phyloP scores from a whole-genome alignment of 1,140 invertebrate genomes.

The Lethrus apterus region DNA sequence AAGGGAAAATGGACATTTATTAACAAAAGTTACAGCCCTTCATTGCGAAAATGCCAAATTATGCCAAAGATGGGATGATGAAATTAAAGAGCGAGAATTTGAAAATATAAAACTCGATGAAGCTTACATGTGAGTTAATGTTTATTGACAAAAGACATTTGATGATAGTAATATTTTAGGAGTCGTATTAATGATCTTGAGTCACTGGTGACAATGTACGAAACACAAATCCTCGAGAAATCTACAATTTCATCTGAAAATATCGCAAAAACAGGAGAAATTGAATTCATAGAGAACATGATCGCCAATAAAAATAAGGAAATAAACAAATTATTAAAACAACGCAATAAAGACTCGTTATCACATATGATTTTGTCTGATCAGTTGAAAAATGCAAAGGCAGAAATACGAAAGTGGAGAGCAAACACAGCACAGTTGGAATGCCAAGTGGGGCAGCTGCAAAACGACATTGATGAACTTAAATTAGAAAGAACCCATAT shows the following conservation, averaged over 20 bases:
- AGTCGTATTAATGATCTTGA: not conserved
- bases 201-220: not conserved
- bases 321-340: not conserved
- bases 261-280: not conserved
- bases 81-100: not conserved
- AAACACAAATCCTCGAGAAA: not conserved
- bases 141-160: too few species aligned
- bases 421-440: slow-evolving; percentile 1
- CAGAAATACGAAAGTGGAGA: slow-evolving; percentile 1
- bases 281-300: slow-evolving; percentile 3
- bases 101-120: not conserved
- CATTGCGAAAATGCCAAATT: slow-evolving; percentile 1
- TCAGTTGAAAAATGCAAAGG: not conserved
- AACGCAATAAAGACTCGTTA: not conserved
- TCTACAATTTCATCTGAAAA: not conserved
- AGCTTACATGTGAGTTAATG: not conserved
- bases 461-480: not conserved
- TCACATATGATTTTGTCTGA: not conserved
- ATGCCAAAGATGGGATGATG: slow-evolving; percentile 2
- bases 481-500: not conserved
- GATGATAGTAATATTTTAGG: not conserved
- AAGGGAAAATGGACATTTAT: not conserved
- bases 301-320: not conserved
- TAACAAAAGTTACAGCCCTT: not conserved
- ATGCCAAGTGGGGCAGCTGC: not conserved